phyloP scores from a whole-genome alignment of 2,113 vertebrate genomes.

The Hystrix brachyura region DNA sequence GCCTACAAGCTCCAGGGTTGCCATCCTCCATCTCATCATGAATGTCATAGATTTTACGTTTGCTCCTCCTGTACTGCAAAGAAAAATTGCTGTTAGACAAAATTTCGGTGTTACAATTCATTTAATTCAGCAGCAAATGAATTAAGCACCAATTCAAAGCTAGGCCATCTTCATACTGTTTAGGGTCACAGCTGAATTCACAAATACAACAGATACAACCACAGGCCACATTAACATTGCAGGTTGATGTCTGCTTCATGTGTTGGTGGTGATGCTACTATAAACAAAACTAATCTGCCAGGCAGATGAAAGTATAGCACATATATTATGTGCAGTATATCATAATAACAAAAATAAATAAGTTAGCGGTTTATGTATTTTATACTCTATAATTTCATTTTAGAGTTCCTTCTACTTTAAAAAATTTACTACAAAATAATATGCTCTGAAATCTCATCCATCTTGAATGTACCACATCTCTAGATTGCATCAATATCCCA shows the following conservation, averaged over 20 bases:
- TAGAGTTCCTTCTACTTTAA: neutral
- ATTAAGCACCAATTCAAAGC: neutral
- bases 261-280: neutral
- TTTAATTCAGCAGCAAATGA: neutral
- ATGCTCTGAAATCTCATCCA: neutral
- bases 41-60: neutral
- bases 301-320: neutral
- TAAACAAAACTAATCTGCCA: neutral
- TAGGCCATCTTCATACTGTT: neutral
- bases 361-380: neutral
- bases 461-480: neutral
- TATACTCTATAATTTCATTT: neutral
- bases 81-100: neutral
- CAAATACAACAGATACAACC: neutral
- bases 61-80: neutral
- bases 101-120: slow-evolving; percentile 3
- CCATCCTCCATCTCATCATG: neutral
- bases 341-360: neutral
- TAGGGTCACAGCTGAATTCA: neutral
- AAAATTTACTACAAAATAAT: neutral
- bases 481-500: neutral
- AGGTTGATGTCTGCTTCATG: neutral
- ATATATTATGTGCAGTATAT: neutral
- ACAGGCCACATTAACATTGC: neutral
- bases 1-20: neutral